Conservation (phyloP, 2,113 vertebrate genomes). For the Boulengeromyrus knoepffleri region DNA sequence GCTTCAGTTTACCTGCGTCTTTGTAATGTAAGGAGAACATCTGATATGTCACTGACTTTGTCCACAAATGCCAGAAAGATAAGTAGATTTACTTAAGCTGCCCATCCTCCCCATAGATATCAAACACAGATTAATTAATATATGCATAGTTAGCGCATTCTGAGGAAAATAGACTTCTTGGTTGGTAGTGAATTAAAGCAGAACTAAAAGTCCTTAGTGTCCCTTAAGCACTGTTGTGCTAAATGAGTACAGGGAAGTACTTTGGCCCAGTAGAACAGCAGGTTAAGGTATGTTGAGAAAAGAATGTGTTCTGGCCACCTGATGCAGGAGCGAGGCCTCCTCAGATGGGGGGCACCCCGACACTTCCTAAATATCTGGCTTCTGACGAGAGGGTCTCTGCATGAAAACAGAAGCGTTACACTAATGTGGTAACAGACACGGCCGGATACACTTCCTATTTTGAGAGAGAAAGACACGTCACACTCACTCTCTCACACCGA, state of each 20-base stretch:
- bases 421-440: not conserved
- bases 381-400: not conserved
- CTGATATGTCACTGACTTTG: not conserved
- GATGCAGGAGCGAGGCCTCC: not conserved
- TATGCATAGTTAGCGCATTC: not conserved
- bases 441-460: conserved; percentile 20
- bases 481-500: conserved; percentile 33
- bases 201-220: not conserved
- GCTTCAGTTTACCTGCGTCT: not conserved
- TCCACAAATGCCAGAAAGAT: not conserved
- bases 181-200: not conserved
- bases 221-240: not conserved
- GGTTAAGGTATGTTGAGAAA: not conserved
- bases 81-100: not conserved
- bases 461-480: conserved; percentile 19
- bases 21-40: not conserved
- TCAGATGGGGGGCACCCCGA: not conserved
- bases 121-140: not conserved
- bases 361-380: not conserved
- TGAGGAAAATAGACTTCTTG: not conserved
- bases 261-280: not conserved
- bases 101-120: not conserved
- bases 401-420: not conserved
- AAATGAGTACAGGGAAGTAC: not conserved
- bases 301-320: not conserved